Evolutionary conservation across 2,113 vertebrate species (phyloP).

Genomic region (Bujurquina vittata): DNA sequence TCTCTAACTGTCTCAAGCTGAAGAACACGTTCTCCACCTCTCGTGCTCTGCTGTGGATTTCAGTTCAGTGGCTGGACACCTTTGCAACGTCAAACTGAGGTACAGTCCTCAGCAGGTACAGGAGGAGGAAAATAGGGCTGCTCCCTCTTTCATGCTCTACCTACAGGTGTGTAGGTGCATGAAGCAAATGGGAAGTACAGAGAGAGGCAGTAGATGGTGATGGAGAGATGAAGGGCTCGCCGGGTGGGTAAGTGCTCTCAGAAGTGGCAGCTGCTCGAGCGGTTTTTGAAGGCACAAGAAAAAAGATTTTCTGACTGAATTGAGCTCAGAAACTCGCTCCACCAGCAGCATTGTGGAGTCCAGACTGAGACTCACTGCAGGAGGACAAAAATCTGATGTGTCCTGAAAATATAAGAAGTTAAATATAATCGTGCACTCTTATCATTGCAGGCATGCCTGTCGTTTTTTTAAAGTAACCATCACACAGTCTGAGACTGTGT

Average conservation of each 20-base stretch:
- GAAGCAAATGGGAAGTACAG: background rate
- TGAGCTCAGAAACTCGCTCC: background rate
- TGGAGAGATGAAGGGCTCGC: background rate
- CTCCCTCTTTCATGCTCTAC: background rate
- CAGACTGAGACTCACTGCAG: too few species aligned
- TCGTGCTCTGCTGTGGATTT: background rate
- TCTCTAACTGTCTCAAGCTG: background rate
- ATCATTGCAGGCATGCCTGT: too few species aligned
- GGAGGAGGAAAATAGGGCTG: background rate
- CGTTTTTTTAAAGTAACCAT: too few species aligned
- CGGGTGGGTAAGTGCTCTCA: conserved; percentile 7
- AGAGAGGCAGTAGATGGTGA: background rate
- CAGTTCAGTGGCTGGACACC: background rate
- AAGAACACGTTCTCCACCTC: background rate
- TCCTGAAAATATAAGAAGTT: background rate
- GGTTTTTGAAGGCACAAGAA: background rate
- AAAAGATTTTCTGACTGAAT: conserved; percentile 5
- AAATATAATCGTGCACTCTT: rapidly evolving
- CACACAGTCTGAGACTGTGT: too few species aligned
- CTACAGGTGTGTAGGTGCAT: background rate
- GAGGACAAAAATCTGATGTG: background rate
- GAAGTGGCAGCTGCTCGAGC: background rate
- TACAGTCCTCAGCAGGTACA: background rate
- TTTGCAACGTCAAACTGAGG: background rate
- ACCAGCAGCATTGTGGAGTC: background rate